Conservation (phyloP, 1,140 invertebrate genomes). For the Chironomus tepperi region DNA sequence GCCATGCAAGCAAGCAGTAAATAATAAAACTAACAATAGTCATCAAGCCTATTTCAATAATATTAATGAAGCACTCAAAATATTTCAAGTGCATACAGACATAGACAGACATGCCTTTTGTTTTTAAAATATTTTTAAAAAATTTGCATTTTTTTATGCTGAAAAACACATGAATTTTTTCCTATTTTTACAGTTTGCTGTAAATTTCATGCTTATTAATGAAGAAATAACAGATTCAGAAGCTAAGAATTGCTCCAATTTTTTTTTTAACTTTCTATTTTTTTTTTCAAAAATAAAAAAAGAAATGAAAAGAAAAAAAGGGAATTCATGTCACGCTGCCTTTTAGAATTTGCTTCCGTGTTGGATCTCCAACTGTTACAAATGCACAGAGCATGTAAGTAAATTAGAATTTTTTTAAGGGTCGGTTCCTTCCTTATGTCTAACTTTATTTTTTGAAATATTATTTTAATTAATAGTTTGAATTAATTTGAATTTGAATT, state of each 20-base stretch:
- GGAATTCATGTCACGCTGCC: neutral
- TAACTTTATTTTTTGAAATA: no score
- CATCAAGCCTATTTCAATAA: neutral
- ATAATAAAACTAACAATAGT: neutral
- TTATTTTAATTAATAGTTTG: no score
- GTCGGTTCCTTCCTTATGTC: neutral
- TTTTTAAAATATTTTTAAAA: neutral
- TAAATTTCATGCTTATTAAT: constrained; percentile 15
- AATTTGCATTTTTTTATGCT: neutral
- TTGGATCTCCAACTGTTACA: neutral
- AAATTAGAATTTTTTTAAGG: constrained; percentile 14
- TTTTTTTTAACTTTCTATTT: constrained; percentile 22
- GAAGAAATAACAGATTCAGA: neutral
- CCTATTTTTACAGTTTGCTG: neutral
- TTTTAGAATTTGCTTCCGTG: constrained; percentile 19
- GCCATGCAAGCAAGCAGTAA: no score
- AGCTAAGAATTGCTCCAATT: constrained; percentile 18
- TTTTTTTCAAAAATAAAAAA: neutral
- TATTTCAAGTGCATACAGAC: constrained; percentile 12
- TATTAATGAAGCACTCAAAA: constrained; percentile 2
- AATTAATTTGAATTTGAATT: no score
- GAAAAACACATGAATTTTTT: neutral
- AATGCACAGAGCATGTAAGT: neutral
- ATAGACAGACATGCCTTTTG: constrained; percentile 2
- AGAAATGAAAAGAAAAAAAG: neutral